A percentile compares a stretch with the other conserved stretches of the same genome.
These are phyloP conservation scores for Scaptomyza flava DNA, from an alignment of 2,888 invertebrate genomes.

Conservation along the genomic window DNA sequence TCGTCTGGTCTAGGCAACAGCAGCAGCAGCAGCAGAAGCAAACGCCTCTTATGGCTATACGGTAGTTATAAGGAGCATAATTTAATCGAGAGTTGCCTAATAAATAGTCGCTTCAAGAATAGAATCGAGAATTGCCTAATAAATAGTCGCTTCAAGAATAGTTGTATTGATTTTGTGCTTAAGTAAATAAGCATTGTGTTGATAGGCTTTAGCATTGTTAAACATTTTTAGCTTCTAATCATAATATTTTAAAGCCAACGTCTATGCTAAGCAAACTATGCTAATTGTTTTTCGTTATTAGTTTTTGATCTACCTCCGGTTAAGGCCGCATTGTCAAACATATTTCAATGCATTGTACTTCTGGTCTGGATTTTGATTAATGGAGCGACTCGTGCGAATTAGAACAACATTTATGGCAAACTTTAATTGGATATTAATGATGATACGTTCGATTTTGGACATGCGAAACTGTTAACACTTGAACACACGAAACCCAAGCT, in stretches of 20 bases:
- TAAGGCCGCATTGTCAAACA: slow-evolving; percentile 2
- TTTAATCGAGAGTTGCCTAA: slow-evolving; percentile 36
- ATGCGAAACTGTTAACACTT: slow-evolving; percentile 55
- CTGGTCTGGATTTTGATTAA: slow-evolving; percentile 59
- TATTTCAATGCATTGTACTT: slow-evolving; percentile 19
- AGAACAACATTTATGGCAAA: slow-evolving; percentile 70
- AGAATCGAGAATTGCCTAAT: slow-evolving; percentile 35
- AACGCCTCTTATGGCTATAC: slow-evolving; percentile 56
- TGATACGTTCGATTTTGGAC: slow-evolving; percentile 53
- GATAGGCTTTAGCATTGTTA: background rate
- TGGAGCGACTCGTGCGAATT: slow-evolving; percentile 70
- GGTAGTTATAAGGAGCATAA: slow-evolving; percentile 55
- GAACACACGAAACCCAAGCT: slow-evolving; percentile 18
- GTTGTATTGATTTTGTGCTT: background rate
- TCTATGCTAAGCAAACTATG: background rate
- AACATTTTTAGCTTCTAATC: background rate
- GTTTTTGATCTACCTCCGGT: slow-evolving; percentile 13
- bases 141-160: slow-evolving; percentile 15
- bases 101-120: slow-evolving; percentile 17
- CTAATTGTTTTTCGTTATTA: slow-evolving; percentile 4
- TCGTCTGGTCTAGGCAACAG: slow-evolving; percentile 38
- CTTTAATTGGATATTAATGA: slow-evolving; percentile 77
- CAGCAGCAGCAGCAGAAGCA: slow-evolving; percentile 17
- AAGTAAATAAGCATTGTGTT: background rate
- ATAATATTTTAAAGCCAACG: background rate